Percentiles rank a stretch among this genome's conserved stretches.
Conservation (phyloP, 53 echinoderm and acorn worm genomes). For the Zoroaster sp. region DNA sequence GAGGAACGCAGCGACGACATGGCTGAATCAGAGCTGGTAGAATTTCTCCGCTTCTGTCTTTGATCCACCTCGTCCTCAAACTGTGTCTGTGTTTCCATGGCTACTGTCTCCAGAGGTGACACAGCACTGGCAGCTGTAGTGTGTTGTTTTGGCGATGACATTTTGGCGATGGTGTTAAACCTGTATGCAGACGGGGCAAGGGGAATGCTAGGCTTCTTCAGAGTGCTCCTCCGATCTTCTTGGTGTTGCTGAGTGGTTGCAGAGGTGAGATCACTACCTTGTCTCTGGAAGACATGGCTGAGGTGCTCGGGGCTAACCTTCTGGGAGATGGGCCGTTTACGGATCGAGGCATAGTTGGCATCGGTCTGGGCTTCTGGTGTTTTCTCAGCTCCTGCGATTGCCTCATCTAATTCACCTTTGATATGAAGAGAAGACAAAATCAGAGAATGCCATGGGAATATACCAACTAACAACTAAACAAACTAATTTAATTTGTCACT, state of each 20-base stretch:
- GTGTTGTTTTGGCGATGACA: slow-evolving; percentile 50
- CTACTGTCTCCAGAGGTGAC: not conserved
- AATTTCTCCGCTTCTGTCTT: slow-evolving; percentile 50
- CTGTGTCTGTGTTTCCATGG: slow-evolving; percentile 48
- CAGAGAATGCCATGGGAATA: no score
- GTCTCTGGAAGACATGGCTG: slow-evolving; percentile 63
- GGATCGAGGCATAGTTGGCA: slow-evolving; percentile 63
- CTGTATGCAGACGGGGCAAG: slow-evolving; percentile 54
- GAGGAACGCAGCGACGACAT: slow-evolving; percentile 81
- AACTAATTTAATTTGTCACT: no score
- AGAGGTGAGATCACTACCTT: slow-evolving; percentile 43
- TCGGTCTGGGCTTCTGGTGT: slow-evolving; percentile 41
- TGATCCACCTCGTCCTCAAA: slow-evolving; percentile 43
- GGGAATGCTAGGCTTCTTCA: slow-evolving; percentile 68
- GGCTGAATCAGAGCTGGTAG: slow-evolving; percentile 78
- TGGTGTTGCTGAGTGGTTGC: slow-evolving; percentile 4
- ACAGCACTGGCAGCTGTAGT: slow-evolving; percentile 8
- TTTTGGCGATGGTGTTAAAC: slow-evolving; percentile 81
- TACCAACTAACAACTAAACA: no score
- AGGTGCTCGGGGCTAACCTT: slow-evolving; percentile 72
- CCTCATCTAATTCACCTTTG: slow-evolving; percentile 70
- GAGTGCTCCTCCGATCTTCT: slow-evolving; percentile 6
- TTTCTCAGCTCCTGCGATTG: slow-evolving; percentile 54
- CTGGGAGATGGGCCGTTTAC: slow-evolving; percentile 72
- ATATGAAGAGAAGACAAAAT: not conserved